phyloP scores from a whole-genome alignment of 2,113 vertebrate genomes.

The Stomatorhinus ivindoensis region DNA sequence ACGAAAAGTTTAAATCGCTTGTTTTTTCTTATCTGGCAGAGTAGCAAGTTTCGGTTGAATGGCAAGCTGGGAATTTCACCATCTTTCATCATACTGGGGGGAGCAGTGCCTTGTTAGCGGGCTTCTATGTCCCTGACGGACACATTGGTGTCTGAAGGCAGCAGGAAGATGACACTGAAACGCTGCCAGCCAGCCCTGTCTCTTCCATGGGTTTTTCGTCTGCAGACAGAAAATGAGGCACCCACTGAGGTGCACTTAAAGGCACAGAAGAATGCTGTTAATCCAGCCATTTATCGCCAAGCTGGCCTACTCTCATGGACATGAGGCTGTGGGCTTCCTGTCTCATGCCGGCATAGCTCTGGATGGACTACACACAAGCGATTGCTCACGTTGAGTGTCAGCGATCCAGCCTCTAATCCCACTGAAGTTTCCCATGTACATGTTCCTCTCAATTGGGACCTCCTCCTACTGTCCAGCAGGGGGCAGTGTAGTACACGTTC shows the following conservation, averaged over 20 bases:
- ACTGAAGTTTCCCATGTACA: neutral
- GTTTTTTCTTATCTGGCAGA: neutral
- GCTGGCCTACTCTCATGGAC: neutral
- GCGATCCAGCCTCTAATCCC: neutral
- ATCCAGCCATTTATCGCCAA: neutral
- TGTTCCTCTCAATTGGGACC: neutral
- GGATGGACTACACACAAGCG: neutral
- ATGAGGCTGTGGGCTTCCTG: too few relatives aligned
- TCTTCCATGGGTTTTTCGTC: constrained; percentile 28
- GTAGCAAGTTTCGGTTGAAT: neutral
- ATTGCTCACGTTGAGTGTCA: too few relatives aligned
- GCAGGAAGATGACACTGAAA: constrained; percentile 39
- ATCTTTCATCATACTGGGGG: constrained; percentile 45
- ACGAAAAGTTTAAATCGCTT: neutral
- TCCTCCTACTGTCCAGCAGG: neutral
- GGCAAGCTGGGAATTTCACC: constrained; percentile 31
- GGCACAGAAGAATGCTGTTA: neutral
- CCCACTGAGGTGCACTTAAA: neutral
- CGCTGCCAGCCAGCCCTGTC: constrained; percentile 27
- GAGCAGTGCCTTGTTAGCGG: neutral
- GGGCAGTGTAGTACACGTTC: neutral
- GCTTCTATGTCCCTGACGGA: constrained; percentile 26
- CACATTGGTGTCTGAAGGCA: constrained; percentile 54
- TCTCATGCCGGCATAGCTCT: neutral
- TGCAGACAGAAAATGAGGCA: constrained; percentile 37